A percentile compares a stretch with the other conserved stretches of the same genome.
Evolutionary conservation across 2,888 invertebrate species (phyloP).

Genomic region (Bembecia ichneumoniformis): DNA sequence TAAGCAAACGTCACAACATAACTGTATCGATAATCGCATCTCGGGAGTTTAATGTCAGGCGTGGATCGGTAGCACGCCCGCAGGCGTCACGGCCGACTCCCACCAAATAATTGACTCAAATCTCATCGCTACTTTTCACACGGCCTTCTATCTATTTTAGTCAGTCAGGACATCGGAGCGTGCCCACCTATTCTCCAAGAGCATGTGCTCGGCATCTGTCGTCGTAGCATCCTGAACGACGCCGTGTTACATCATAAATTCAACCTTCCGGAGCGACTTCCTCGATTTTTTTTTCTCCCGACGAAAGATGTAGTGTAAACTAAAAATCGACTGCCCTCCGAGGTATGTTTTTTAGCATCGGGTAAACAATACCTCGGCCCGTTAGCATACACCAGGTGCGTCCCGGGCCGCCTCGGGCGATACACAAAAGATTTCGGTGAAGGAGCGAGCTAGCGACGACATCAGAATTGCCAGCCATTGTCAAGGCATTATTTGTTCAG

Average conservation of each 20-base stretch:
- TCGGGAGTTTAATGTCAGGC: conserved; percentile 47
- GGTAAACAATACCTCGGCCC: conserved; percentile 51
- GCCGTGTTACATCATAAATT: conserved; percentile 62
- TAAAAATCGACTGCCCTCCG: conserved; percentile 51
- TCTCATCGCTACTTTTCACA: conserved; percentile 56
- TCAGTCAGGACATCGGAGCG: conserved; percentile 40
- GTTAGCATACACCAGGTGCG: conserved; percentile 55
- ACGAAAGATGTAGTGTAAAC: conserved; percentile 68
- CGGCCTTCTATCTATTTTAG: conserved; percentile 28
- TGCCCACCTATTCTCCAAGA: conserved; percentile 46
- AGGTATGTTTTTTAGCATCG: conserved; percentile 52
- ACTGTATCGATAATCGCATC: conserved; percentile 62
- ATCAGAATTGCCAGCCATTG: conserved; percentile 43
- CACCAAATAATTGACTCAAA: conserved; percentile 46
- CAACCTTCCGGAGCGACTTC: conserved; percentile 64
- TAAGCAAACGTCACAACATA: conserved; percentile 58
- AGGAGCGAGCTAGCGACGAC: conserved; percentile 47
- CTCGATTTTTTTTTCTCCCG: conserved; percentile 59
- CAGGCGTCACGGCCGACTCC: conserved; percentile 22
- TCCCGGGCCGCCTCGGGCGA: conserved; percentile 40
- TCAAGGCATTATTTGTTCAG: conserved; percentile 51
- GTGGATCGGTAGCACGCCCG: conserved; percentile 42
- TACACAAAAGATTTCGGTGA: conserved; percentile 65
- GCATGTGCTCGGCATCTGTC: conserved; percentile 69
- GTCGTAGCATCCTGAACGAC: conserved; percentile 49